Percentiles rank a stretch among this genome's conserved stretches.
Evolutionary conservation across 2,113 vertebrate genomes (phyloP).

Genomic region (Rhinopomastus cyanomelas): DNA sequence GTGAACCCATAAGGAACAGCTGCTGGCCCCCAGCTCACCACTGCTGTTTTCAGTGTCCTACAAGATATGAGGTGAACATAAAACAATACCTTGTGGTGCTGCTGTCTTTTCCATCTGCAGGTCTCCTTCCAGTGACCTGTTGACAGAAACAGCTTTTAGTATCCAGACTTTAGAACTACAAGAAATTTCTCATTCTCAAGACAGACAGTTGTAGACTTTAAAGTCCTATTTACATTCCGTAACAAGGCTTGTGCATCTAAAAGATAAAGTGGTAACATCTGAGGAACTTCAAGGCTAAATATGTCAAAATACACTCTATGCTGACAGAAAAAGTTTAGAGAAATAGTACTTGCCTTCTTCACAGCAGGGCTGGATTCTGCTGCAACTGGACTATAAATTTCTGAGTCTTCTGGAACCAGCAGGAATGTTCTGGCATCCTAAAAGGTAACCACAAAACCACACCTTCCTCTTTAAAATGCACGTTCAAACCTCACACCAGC

Average conservation of each 20-base stretch:
- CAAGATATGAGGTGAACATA: background rate
- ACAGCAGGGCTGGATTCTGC: background rate
- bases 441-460: constrained; percentile 45
- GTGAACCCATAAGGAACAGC: background rate
- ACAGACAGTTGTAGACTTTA: background rate
- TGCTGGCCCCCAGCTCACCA: background rate
- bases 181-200: background rate
- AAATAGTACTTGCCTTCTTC: constrained; percentile 41
- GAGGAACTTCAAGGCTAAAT: background rate
- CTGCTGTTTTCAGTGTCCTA: background rate
- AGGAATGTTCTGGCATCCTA: constrained; percentile 62
- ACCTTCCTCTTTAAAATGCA: background rate
- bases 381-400: background rate
- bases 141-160: constrained; percentile 26
- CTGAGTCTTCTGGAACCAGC: constrained; percentile 25
- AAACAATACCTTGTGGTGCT: constrained; percentile 57
- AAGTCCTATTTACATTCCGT: background rate
- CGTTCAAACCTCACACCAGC: background rate
- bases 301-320: background rate
- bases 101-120: background rate
- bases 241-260: background rate
- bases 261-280: background rate
- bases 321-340: background rate
- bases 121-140: constrained; percentile 20
- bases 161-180: background rate